Percentiles rank a stretch among this genome's conserved stretches.
Evolutionary conservation across 2,888 invertebrate species (phyloP).

Genomic region (Acrocyrtus sp.): DNA sequence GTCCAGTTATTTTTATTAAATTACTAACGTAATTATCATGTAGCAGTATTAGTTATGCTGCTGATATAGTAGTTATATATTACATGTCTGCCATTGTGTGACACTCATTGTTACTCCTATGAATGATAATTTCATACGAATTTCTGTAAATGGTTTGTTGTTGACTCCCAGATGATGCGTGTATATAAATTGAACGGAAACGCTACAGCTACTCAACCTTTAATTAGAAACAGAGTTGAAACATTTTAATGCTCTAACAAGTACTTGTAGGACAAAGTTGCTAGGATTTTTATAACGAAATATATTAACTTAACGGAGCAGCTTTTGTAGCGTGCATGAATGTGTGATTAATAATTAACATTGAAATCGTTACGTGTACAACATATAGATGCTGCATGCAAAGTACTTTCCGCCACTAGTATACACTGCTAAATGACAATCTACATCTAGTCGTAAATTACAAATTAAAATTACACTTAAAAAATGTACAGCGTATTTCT

Average conservation of each 20-base stretch:
- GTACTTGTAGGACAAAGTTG: too few relatives aligned
- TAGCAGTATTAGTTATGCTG: neutral
- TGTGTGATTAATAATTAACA: neutral
- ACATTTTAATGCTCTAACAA: too few relatives aligned
- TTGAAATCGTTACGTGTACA: neutral
- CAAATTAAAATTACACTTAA: constrained; percentile 48
- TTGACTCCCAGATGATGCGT: constrained; percentile 37
- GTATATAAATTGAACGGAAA: too few relatives aligned
- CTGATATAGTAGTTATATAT: neutral
- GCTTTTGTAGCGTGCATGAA: too few relatives aligned
- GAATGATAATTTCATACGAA: constrained; percentile 41
- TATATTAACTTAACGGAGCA: neutral
- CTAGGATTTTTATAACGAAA: too few relatives aligned
- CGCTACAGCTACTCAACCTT: too few relatives aligned
- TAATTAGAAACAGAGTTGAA: too few relatives aligned
- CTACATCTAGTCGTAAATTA: too few relatives aligned
- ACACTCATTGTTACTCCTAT: neutral
- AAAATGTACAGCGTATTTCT: constrained; percentile 41
- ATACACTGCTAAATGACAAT: neutral
- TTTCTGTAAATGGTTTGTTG: constrained; percentile 26
- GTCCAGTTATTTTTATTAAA: neutral
- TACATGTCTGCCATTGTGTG: neutral
- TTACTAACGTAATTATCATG: neutral
- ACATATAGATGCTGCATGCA: too few relatives aligned
- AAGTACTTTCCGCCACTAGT: neutral